Conservation (phyloP, 2,797 vertebrate species). For the Meda fulgida region DNA sequence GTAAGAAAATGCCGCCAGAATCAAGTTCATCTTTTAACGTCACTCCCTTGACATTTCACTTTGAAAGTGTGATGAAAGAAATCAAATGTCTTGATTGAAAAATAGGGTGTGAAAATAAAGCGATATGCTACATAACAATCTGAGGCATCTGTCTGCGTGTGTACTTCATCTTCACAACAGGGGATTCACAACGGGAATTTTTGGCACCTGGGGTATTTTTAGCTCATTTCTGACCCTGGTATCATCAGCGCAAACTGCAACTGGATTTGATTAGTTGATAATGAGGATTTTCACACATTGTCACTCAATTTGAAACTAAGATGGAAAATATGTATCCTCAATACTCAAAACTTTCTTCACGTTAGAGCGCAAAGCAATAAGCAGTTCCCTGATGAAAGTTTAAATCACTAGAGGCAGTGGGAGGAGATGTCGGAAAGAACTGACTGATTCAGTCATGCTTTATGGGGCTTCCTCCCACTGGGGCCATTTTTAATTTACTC, state of each 20-base stretch:
- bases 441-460: constrained; percentile 12
- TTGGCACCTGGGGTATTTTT: not conserved
- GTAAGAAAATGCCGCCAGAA: not conserved
- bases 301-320: not conserved
- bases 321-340: not conserved
- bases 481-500: constrained; percentile 17
- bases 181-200: not conserved
- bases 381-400: constrained; percentile 1
- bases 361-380: not conserved
- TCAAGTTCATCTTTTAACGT: too few species aligned
- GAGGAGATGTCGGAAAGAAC: not conserved
- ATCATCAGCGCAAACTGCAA: not conserved
- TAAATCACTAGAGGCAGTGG: constrained; percentile 8
- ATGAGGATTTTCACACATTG: not conserved
- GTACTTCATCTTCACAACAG: not conserved
- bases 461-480: constrained; percentile 17
- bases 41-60: too few species aligned
- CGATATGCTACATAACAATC: not conserved
- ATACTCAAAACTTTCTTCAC: not conserved
- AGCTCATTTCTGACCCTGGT: not conserved
- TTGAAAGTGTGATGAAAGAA: too few species aligned
- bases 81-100: too few species aligned
- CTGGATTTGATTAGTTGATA: constrained; percentile 2
- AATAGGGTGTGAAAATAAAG: not conserved
- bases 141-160: not conserved